phyloP scores from a whole-genome alignment of 2,797 vertebrate genomes.

The Dryobates pubescens region DNA sequence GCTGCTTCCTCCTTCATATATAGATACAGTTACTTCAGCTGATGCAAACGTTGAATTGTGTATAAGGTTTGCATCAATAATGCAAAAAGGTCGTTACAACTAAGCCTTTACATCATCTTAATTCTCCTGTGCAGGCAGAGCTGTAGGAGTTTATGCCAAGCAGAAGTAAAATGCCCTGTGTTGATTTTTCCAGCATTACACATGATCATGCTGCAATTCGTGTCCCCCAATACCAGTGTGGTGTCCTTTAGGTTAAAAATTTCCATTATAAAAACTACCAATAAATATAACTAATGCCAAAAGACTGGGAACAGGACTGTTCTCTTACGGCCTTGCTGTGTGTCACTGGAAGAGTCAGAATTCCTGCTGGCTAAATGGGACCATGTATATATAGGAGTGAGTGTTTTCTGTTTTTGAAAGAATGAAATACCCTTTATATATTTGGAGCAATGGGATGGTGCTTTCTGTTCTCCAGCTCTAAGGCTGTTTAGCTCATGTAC shows the following conservation, averaged over 20 bases:
- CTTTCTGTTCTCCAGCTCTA: neutral
- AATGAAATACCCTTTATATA: fast-evolving
- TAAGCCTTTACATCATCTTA: neutral
- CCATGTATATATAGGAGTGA: neutral
- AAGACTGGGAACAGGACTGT: neutral
- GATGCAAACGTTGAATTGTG: neutral
- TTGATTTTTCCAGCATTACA: neutral
- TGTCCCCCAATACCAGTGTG: neutral
- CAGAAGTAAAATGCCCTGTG: neutral
- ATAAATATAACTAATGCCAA: neutral
- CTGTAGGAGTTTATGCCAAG: neutral
- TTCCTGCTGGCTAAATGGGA: neutral
- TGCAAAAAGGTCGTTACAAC: neutral
- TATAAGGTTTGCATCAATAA: neutral
- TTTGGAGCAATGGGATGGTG: neutral
- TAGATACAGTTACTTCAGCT: neutral
- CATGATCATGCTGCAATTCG: neutral
- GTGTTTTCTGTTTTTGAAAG: neutral
- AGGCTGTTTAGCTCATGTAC: neutral
- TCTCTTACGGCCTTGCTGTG: fast-evolving
- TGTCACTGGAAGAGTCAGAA: neutral
- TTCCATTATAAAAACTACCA: neutral
- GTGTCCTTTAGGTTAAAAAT: neutral
- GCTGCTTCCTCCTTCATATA: neutral
- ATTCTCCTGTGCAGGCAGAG: neutral